Base-by-base conservation (phyloP, 2,113 vertebrate species). In the Centropristis striata region DNA sequence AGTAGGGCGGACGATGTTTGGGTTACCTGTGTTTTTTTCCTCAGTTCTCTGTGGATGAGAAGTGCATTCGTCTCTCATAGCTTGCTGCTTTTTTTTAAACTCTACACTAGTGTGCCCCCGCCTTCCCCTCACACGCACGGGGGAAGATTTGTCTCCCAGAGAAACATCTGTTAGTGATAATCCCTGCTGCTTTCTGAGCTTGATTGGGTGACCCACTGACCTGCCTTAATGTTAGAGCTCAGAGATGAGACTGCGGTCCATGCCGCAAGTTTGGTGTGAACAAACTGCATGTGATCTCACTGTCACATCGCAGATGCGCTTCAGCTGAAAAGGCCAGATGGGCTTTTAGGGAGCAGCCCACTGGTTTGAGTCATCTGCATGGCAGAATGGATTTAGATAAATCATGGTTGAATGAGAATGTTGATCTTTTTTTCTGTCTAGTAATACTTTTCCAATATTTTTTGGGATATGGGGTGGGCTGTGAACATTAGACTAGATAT, bases 111-210 rank as follows among this genome's bases (percentile, higher is more conserved):
- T 32, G 32, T 32, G 32, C 32, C 23, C 7, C 6, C 46, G 15
- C 46, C 16, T 47, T 36, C 28, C 16, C 28, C 32, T 8, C 53
- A 36, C 59, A 58, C 28, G 71, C 59, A 50, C 39, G 55, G 4
- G 9, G 36, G 51, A 61, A 83, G 80, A 85, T 83, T 78, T 70
- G 42, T 78, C 72, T 80, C 60, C 60, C 41, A 84, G 77, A 77
- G 71, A 87, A 93, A 93, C 93, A 94, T 94, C 91, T 93, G 94
- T 88, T 92, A 74, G 78, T 74, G 32, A 82, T 92, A 93, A 94
- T 93, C 93, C 85, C 68, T 2, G 39, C 84, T 74, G 72, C 88
- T 88, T 77, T 80, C 16, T 11, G 74, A 55, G 75, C 78, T 78
- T 88, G 92, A 92, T 92, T 92, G 81, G 61, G 59, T 91, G 92